Percentiles rank a stretch among this genome's conserved stretches.
Conservation (phyloP, 2,888 invertebrate species). For the Xylota sylvarum region DNA sequence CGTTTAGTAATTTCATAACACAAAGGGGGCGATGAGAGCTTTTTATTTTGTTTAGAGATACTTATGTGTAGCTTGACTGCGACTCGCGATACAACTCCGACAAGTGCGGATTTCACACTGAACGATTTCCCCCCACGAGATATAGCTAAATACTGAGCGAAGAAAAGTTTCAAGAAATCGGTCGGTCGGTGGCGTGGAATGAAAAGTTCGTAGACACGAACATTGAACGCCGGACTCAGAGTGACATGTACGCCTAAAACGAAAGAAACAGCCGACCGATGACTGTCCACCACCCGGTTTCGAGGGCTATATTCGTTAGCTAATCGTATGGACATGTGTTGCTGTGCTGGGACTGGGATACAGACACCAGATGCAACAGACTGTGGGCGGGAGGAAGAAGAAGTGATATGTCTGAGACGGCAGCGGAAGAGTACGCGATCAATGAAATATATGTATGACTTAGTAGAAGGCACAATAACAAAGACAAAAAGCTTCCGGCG, state of each 20-base stretch:
- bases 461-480: background rate
- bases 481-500: constrained; percentile 34
- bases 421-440: constrained; percentile 27
- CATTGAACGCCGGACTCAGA: constrained; percentile 6
- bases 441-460: constrained; percentile 29
- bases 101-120: constrained; percentile 82
- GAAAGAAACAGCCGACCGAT: constrained; percentile 29
- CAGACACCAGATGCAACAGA: constrained; percentile 15
- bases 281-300: constrained; percentile 29
- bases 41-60: constrained; percentile 33
- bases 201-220: constrained; percentile 23
- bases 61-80: constrained; percentile 29
- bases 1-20: constrained; percentile 71
- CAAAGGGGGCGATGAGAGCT: constrained; percentile 60
- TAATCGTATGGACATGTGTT: constrained; percentile 11
- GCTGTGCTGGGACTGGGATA: background rate
- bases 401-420: background rate
- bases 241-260: constrained; percentile 9
- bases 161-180: constrained; percentile 58
- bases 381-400: constrained; percentile 6
- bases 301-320: constrained; percentile 40
- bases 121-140: constrained; percentile 76
- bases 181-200: constrained; percentile 25
- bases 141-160: constrained; percentile 62
- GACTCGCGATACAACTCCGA: constrained; percentile 77